phyloP scores from a whole-genome alignment of 2,113 vertebrate species.

The Datnioides undecimradiatus region DNA sequence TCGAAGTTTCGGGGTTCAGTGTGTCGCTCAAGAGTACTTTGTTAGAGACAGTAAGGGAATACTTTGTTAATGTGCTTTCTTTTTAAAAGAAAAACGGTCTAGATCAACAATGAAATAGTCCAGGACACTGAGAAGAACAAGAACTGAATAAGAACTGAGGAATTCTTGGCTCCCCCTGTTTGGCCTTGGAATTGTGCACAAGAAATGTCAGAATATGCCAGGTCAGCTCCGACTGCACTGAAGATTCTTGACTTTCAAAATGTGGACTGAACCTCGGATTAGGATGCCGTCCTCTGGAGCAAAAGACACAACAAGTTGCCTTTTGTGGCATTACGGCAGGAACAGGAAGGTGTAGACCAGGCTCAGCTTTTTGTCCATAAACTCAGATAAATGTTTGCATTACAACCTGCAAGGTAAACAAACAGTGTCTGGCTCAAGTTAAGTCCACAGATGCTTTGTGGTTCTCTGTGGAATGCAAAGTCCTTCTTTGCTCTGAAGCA shows the following conservation, averaged over 20 bases:
- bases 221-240: neutral
- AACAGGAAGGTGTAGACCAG: slow-evolving; percentile 43
- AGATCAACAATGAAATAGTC: neutral
- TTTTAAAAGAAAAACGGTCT: neutral
- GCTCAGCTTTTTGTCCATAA: slow-evolving; percentile 39
- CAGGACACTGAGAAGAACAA: neutral
- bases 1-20: neutral
- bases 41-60: neutral
- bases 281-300: neutral
- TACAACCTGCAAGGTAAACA: slow-evolving; percentile 68
- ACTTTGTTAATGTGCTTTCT: neutral
- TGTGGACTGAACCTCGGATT: neutral
- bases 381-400: slow-evolving; percentile 68
- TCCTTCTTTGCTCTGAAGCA: slow-evolving; percentile 55
- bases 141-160: neutral
- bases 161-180: neutral
- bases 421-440: slow-evolving; percentile 65
- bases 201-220: neutral
- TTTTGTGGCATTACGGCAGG: slow-evolving; percentile 47
- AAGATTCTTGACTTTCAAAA: slow-evolving; percentile 1
- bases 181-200: neutral
- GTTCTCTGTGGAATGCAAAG: slow-evolving; percentile 68
- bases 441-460: slow-evolving; percentile 62
- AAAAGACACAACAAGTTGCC: slow-evolving; percentile 7
- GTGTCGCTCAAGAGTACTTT: neutral